Base-by-base conservation (phyloP, 1,140 invertebrate species). In the Brachionus plicatilis region DNA sequence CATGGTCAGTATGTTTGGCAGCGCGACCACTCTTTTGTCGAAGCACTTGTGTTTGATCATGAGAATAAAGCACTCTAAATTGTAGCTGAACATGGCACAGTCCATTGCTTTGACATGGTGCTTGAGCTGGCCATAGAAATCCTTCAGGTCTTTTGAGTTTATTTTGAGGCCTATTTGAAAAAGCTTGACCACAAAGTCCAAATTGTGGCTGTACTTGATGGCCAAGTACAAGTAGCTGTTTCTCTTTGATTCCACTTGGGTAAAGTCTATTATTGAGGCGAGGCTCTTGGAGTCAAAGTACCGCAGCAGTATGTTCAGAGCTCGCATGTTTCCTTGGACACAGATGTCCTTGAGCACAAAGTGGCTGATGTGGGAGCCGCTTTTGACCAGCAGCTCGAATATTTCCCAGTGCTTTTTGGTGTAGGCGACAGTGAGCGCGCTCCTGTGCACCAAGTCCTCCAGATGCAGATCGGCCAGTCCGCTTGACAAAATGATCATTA, bases 301-400 rank as follows among this genome's bases (percentile, higher is more conserved):
- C 50, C 43, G 47, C 8, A 76, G 20, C 12, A 76, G 33, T 37
- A 76, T 76, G 33, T 82, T 82, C 24, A 82, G 17, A 41, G 79
- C 65, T 3, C 20, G 37, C 17, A 66, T 12, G 45, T 82, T 53
- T 12, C 79, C 79, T 43, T 68, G 53, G 1, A 68, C 79, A 68
- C 79, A 82, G 66, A 82, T 65, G 20, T 82, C 65, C 14, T 82
- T 68, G 20, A 82, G 53, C 17, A 82, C 20, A 60, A 41, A 60
- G 7, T 65, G 17, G 17, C 79, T 65, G n/a, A 82, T 82, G 12
- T 68, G 27, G 12, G 53, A 82, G 17, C 79, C 79, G 45, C 65
- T 60, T 17, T 82, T 82, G 20, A 82, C 65, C 33, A 82, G n/a
- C 29, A 82, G 60, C n/a, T 82, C 53, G 17, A 82, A 65, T 45